Percentiles rank a stretch among this genome's conserved stretches.
These are phyloP conservation scores for Tetropium fuscum DNA, from an alignment of 2,888 invertebrate genomes.

Conservation along the genomic window DNA sequence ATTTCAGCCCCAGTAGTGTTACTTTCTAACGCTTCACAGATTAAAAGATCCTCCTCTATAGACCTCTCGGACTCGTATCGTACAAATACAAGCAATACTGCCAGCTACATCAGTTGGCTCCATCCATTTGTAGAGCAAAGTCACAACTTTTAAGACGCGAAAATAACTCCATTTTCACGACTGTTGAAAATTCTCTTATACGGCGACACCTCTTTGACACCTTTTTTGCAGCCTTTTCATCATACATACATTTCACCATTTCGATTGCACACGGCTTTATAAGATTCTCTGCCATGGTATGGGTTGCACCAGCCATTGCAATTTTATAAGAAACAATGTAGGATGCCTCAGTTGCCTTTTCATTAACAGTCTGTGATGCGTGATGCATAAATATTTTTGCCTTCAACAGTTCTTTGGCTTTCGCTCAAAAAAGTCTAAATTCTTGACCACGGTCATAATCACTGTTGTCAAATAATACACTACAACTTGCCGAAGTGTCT, in stretches of 20 bases:
- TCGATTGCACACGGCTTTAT: constrained; percentile 26
- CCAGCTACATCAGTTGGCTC: constrained; percentile 15
- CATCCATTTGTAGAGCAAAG: not conserved
- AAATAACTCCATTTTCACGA: not conserved
- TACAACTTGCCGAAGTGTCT: no score
- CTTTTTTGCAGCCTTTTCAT: constrained; percentile 22
- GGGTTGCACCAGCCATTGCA: constrained; percentile 14
- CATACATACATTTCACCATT: constrained; percentile 26
- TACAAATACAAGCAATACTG: constrained; percentile 39
- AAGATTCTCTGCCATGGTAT: constrained; percentile 26
- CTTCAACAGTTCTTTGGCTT: constrained; percentile 11
- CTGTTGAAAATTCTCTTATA: not conserved
- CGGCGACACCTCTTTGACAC: not conserved
- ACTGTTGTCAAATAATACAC: no score
- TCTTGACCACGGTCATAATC: no score
- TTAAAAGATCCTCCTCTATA: constrained; percentile 38
- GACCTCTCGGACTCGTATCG: constrained; percentile 34
- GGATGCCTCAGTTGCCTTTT: constrained; percentile 29
- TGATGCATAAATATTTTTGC: constrained; percentile 7
- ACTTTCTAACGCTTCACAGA: constrained; percentile 30
- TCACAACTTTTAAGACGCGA: constrained; percentile 1
- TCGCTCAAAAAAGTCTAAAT: constrained; percentile 15
- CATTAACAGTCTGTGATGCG: constrained; percentile 20
- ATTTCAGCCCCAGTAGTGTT: constrained; percentile 35
- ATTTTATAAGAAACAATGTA: constrained; percentile 27